These are phyloP conservation scores for Ophonus ardosiacus DNA, from an alignment of 2,888 invertebrate species.

Conservation along the genomic window DNA sequence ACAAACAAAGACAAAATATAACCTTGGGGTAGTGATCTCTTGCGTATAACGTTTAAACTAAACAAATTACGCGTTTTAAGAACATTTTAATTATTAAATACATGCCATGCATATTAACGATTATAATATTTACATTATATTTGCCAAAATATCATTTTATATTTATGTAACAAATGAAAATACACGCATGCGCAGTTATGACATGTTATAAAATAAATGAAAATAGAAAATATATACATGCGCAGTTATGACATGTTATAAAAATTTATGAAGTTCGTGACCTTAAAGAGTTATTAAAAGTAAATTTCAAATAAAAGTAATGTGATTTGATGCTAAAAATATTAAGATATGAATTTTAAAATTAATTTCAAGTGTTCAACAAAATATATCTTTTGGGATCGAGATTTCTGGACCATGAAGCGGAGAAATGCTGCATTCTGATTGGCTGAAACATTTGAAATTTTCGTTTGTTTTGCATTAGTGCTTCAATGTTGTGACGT, in stretches of 20 bases:
- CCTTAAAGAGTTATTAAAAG: not conserved
- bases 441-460: constrained; percentile 71
- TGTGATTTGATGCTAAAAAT: not conserved
- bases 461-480: constrained; percentile 67
- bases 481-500: constrained; percentile 66
- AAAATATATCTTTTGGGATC: constrained; percentile 62
- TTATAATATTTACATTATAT: too few relatives aligned
- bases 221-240: not conserved
- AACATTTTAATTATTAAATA: too few relatives aligned
- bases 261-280: not conserved
- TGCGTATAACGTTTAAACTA: not conserved
- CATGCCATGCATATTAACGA: too few relatives aligned
- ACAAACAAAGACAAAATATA: not conserved
- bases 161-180: constrained; percentile 21
- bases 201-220: not conserved
- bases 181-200: not conserved
- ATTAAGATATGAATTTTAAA: constrained; percentile 33
- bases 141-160: not conserved
- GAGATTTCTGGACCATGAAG: constrained; percentile 65
- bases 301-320: constrained; percentile 4
- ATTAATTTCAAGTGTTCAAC: not conserved
- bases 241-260: not conserved
- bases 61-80: not conserved
- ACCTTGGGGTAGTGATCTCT: not conserved
- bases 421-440: constrained; percentile 65